phyloP scores from a whole-genome alignment of 2,888 invertebrate genomes.

The Pristionchus fissidentatus region DNA sequence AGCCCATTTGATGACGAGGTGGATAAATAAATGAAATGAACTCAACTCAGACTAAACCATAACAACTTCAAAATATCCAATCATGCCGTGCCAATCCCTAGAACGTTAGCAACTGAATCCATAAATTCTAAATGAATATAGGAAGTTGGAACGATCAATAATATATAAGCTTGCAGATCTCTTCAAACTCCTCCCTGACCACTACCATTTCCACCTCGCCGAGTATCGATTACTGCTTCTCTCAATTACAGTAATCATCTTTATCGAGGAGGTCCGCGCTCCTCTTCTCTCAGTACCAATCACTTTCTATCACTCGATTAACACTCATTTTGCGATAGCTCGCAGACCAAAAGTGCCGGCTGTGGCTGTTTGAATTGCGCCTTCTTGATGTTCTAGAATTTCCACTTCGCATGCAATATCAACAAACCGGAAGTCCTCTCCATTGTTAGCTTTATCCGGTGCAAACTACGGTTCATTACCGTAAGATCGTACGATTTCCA shows the following conservation, averaged over 20 bases:
- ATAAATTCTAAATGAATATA: no score
- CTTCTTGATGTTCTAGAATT: neutral
- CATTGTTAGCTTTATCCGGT: neutral
- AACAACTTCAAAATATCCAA: no score
- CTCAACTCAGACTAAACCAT: no score
- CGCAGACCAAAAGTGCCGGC: neutral
- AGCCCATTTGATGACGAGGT: no score
- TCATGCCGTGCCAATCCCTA: no score
- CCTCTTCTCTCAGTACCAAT: constrained; percentile 26
- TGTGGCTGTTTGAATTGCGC: constrained; percentile 3
- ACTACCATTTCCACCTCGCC: constrained; percentile 27
- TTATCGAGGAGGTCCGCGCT: constrained; percentile 2
- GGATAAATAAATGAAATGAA: no score
- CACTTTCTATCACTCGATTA: neutral
- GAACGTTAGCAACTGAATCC: no score
- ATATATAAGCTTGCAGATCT: constrained; percentile 28
- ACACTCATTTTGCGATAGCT: neutral
- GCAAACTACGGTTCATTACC: neutral
- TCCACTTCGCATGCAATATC: constrained; percentile 16
- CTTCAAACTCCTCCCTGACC: constrained; percentile 24
- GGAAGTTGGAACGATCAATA: no score
- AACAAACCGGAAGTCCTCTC: neutral
- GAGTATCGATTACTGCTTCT: constrained; percentile 23
- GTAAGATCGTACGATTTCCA: no score
- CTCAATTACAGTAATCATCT: neutral